Evolutionary conservation across 2,888 invertebrate genomes (phyloP), one percentile per base, ranked within the genome.

Genomic region (Hesperia comma): DNA sequence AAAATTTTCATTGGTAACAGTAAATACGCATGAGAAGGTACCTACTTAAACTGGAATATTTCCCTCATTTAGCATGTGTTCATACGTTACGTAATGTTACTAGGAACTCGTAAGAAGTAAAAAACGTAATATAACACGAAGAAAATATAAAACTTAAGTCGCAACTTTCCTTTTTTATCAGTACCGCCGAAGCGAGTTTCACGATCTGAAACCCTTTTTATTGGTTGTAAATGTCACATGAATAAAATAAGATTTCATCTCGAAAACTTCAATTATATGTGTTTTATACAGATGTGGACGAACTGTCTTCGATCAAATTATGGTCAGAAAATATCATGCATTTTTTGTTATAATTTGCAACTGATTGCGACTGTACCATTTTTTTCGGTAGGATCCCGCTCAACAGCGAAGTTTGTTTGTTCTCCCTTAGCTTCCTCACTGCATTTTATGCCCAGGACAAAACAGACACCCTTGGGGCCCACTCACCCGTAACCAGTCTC

Each of bases 161-260:
- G 41, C 8, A 37, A 64, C 51, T 41, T 51, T 43, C 57, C 12
- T 26, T 57, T 64, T 64, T 64, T 64, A 64, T 58, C 40, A 58
- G 26, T 32, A 15, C 51, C 19, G 7, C 37, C 53, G 53, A 40
- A 57, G 51, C 40, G 64, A 32, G 40, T 51, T 41, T 64, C 41
- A 53, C 32, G 41, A 58, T 53, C 53, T 64, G 41, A 51, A 64
- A 64, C 64, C 58, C 58, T 58, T 64, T 63, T 64, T 51, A 63
- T 63, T 40, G 63, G 57, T 57, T 63, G 57, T 63, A 57, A 63
- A 57, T 19, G 57, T 63, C 40, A 40, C 40, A 56, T 49, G 63
- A 56, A 63, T 63, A 63, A 63, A 63, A 54, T 56, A 63, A 46
- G 63, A 49, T 33, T 53, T 56, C 46, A 56, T 63, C 33, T 15